Percentiles rank a stretch among this genome's conserved stretches.
These are phyloP conservation scores for Nomada ruficornis DNA, from an alignment of 2,888 invertebrate species.

Conservation along the genomic window DNA sequence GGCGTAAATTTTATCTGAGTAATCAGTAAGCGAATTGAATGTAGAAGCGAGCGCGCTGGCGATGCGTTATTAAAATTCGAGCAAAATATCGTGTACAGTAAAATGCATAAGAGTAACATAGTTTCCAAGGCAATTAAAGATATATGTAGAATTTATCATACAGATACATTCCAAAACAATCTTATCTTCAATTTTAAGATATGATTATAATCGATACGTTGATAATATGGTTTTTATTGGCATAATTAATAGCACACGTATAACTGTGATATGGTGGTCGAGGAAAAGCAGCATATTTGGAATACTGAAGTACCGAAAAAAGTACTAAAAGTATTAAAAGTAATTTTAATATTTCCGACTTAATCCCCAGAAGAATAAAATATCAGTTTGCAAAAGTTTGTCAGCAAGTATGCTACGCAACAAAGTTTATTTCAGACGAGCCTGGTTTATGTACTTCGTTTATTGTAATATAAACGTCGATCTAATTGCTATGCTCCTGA, in stretches of 20 bases:
- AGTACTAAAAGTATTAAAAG: too few relatives aligned
- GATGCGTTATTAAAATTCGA: not conserved
- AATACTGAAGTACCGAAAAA: too few relatives aligned
- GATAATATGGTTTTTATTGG: not conserved
- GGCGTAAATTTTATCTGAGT: slow-evolving; percentile 33
- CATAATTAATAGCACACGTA: not conserved
- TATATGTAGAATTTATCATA: not conserved
- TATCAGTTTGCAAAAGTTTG: not conserved
- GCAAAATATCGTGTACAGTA: too few relatives aligned
- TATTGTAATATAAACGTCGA: slow-evolving; percentile 30
- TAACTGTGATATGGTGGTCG: not conserved
- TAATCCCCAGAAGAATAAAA: too few relatives aligned
- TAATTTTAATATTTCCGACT: too few relatives aligned
- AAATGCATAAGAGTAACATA: not conserved
- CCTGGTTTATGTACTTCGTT: slow-evolving; percentile 42
- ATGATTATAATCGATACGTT: slow-evolving; percentile 18
- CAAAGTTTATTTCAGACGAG: slow-evolving; percentile 53
- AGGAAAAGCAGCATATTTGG: too few relatives aligned
- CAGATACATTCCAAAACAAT: slow-evolving; percentile 13
- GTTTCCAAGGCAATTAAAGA: not conserved
- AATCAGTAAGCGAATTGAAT: not conserved
- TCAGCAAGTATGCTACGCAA: not conserved
- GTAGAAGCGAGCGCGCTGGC: not conserved
- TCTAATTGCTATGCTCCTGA: slow-evolving; percentile 50
- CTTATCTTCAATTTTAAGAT: slow-evolving; percentile 24